Percentiles rank a stretch among this genome's conserved stretches.
Conservation (phyloP, 2,888 invertebrate genomes). For the Lymantria dispar region DNA sequence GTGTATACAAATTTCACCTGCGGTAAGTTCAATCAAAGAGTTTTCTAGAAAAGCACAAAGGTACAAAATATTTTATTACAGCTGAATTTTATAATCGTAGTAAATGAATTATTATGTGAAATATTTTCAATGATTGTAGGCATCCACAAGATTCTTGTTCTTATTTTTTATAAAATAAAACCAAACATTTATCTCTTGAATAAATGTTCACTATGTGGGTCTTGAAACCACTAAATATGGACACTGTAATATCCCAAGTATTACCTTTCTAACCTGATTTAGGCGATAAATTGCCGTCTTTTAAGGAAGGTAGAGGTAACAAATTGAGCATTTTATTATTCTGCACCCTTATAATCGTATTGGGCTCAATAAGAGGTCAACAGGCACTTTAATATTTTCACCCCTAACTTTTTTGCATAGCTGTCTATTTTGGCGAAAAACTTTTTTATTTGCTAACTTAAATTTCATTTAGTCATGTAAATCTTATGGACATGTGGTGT, state of each 20-base stretch:
- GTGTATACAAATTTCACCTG: no score
- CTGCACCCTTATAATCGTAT: constrained; percentile 64
- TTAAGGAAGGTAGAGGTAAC: constrained; percentile 57
- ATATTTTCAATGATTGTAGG: no score
- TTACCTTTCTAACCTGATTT: constrained; percentile 45
- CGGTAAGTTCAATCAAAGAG: no score
- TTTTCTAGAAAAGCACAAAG: no score
- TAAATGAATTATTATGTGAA: no score
- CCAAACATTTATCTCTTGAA: not conserved
- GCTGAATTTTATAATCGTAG: no score
- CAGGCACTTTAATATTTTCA: constrained; percentile 34
- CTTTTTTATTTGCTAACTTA: constrained; percentile 6
- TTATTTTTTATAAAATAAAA: no score
- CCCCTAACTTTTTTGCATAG: constrained; percentile 7
- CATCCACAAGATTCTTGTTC: no score
- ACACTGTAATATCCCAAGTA: constrained; percentile 25
- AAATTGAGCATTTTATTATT: constrained; percentile 73
- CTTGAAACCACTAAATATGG: constrained; percentile 9
- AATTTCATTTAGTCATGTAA: constrained; percentile 6
- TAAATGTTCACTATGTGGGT: not conserved
- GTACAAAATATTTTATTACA: no score
- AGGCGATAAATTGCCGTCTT: constrained; percentile 50
- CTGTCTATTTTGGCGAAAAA: constrained; percentile 14
- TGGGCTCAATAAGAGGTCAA: constrained; percentile 45
- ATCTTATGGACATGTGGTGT: constrained; percentile 5